Percentiles rank a stretch among this genome's conserved stretches.
These are phyloP conservation scores for Butorides virescens DNA, from an alignment of 2,113 vertebrate genomes.

Conservation along the genomic window DNA sequence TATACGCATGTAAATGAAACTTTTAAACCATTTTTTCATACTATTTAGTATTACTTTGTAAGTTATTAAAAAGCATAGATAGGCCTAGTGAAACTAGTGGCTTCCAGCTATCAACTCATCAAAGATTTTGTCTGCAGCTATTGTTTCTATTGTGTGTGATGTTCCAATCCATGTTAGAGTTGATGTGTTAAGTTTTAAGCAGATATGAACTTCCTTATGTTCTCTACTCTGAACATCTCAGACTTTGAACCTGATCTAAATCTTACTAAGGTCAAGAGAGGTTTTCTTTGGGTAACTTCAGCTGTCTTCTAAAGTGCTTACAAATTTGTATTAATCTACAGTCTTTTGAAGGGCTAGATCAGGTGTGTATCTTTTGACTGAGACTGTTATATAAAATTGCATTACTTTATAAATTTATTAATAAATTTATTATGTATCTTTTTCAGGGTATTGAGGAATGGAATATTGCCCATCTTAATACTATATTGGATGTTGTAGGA, in stretches of 20 bases:
- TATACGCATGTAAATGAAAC: not conserved
- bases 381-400: not conserved
- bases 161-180: not conserved
- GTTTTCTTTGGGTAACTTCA: not conserved
- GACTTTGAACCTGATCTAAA: not conserved
- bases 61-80: not conserved
- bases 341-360: not conserved
- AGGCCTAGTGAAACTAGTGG: not conserved
- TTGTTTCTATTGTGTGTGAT: not conserved
- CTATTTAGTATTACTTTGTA: not conserved
- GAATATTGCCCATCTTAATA: conserved; percentile 94
- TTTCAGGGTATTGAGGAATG: conserved; percentile 89
- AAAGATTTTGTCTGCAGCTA: not conserved
- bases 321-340: not conserved
- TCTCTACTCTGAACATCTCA: not conserved
- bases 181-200: not conserved
- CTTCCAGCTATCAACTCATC: not conserved
- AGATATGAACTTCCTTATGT: not conserved
- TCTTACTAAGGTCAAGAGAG: not conserved
- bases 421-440: not conserved
- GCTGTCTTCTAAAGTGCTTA: not conserved
- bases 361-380: not conserved
- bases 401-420: not conserved
- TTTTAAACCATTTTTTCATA: not conserved
- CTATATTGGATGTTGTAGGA: conserved; percentile 91